Percentiles rank a stretch among this genome's conserved stretches.
Conservation (phyloP, 2,113 vertebrate genomes). For the Lamprologus callipterus region DNA sequence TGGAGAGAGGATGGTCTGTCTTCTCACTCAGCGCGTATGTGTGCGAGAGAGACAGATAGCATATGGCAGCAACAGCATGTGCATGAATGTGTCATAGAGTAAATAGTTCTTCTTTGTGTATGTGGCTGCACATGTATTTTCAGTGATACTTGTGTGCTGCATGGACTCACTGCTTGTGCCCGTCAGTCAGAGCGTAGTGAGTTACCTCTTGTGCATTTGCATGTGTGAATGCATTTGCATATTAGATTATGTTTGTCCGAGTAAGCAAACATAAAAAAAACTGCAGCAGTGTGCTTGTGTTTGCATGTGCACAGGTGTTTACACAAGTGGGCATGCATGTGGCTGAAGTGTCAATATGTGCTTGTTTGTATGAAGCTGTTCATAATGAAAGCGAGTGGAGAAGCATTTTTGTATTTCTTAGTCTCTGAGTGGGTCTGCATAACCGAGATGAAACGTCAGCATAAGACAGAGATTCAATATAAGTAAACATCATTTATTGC, state of each 20-base stretch:
- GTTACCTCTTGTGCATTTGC: not conserved
- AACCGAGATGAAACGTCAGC: not conserved
- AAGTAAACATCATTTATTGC: not conserved
- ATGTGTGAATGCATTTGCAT: constrained; percentile 15
- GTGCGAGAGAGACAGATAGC: not conserved
- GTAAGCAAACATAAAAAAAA: not conserved
- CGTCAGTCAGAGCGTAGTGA: not conserved
- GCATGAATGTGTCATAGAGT: constrained; percentile 1
- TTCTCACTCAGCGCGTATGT: not conserved
- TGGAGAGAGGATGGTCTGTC: constrained; percentile 7
- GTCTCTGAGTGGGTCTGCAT: not conserved
- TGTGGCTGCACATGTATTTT: not conserved
- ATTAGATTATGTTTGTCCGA: not conserved
- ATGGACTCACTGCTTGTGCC: not conserved
- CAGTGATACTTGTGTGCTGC: not conserved
- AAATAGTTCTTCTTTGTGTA: not conserved
- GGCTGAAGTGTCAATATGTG: not conserved
- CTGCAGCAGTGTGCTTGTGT: constrained; percentile 8
- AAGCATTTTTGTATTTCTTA: not conserved
- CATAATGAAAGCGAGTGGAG: not conserved
- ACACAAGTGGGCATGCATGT: not conserved
- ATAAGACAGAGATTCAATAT: not conserved
- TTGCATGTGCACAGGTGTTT: not conserved
- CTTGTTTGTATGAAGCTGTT: not conserved
- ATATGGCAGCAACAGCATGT: constrained; percentile 33